Base-by-base conservation (phyloP, 2,113 vertebrate genomes). In the Lasiurus borealis region DNA sequence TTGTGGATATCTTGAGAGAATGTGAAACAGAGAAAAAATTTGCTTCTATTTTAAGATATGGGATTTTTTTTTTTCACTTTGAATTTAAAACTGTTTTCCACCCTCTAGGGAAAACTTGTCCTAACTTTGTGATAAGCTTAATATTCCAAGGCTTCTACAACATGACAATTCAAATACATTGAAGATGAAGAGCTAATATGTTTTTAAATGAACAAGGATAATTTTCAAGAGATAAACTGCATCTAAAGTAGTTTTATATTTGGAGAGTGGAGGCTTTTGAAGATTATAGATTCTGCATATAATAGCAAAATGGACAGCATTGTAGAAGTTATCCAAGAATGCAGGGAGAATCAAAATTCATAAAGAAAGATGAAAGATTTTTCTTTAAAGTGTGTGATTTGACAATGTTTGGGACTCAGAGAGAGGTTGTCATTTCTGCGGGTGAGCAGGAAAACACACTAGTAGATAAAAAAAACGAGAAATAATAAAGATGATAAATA, bases 1-100 rank as follows among this genome's bases (percentile, higher is more conserved):
- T 97, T 97, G 96, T 1, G 4, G 64, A 62, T 96, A 97, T 94
- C 92, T 98, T 96, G 89, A 91, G 93, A 97, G 95, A 97, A 97
- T 75, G n/a, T 96, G 90, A 96, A 96, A 18, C 54, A 50, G 93
- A 97, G 88, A 84, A 97, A 97, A 96, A 96, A 48, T 50, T 96
- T 92, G 96, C 40, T 93, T 93, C 82, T 96, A 97, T 97, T 97
- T 96, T 83, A 97, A 97, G 95, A 97, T 71, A 90, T 4, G 62
- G 87, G 95, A 89, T 95, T 95, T 95, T 86, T 92, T 36, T 23
- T 62, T 62, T 62, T 62, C 50, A 92, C 85, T 96, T 96, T 29
- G 85, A 96, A 96, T 34, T 96, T 98, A 97, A 97, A 94, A 96
- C 85, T 97, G 69, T 88, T 92, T 59, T 86, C 77, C 15, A 6